Base-by-base conservation (phyloP, 1,140 invertebrate species). In the Globodera rostochiensis region DNA sequence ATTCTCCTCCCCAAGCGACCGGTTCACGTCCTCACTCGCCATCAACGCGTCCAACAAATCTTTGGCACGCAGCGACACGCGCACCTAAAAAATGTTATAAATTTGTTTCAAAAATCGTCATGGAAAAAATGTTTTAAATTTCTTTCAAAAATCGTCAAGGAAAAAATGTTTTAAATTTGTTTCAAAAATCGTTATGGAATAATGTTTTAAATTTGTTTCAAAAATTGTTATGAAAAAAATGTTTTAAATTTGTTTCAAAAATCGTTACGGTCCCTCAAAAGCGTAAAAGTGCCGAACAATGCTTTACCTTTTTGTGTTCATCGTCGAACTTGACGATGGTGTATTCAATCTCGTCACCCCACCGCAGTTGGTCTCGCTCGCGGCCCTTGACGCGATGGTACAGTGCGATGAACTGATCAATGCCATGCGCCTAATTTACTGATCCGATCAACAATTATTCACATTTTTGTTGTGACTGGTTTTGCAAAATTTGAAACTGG, bases 251-350 rank as follows among this genome's bases (percentile, higher is more conserved):
- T n/a, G n/a, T n/a, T n/a, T n/a, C n/a, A n/a, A n/a, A n/a, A 36
- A 36, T 3, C 2, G 36, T 36, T 36, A 2, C 36, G 36, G 36
- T 36, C 36, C 36, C 36, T 36, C 36, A 36, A 36, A 86, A n/a
- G 45, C 4, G 8, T 13, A 70, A 46, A 45, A 73, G 19, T 67
- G 60, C 19, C n/a, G 15, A n/a, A 6, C 81, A 46, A 8, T 45
- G 50, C 13, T 19, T 73, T 47, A 89, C 95, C 83, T 93, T 93
- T 90, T 95, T 93, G 60, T 94, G 93, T 79, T 94, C 92, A 91
- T 98, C 93, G 91, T 98, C 94, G 91, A 98, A 96, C 90, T 96
- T 96, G 0, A 99, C 94, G 53, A 99, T 93, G 87, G 97, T 95
- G 88, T 98, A 99, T 91, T 99, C 97, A 45, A 96, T 94, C 74